Evolutionary conservation across 2,888 invertebrate genomes (phyloP).

Genomic region (Uropetala carovei): DNA sequence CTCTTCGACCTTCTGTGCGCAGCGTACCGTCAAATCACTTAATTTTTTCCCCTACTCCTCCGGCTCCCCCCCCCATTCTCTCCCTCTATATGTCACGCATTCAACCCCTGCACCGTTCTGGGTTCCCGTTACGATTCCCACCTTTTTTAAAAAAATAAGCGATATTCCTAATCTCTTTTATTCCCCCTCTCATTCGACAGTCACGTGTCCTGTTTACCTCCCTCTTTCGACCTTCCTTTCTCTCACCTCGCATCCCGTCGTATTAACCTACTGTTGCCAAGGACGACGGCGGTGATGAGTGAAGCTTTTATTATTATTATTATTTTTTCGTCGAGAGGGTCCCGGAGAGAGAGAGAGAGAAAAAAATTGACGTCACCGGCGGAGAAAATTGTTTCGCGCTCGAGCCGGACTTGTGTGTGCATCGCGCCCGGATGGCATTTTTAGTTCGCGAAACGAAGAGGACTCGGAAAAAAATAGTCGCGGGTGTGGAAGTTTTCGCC

Average conservation of each 20-base stretch:
- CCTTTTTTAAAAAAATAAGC: too few species aligned
- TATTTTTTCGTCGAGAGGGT: constrained; percentile 27
- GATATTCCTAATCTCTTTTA: not conserved
- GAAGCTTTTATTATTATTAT: not conserved
- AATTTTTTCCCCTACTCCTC: not conserved
- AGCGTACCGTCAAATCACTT: not conserved
- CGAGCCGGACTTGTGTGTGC: not conserved
- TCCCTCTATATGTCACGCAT: too few species aligned
- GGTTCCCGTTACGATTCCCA: too few species aligned
- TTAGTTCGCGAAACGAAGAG: too few species aligned
- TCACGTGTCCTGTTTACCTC: constrained; percentile 21
- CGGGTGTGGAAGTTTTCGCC: too few species aligned
- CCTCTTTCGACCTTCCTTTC: not conserved
- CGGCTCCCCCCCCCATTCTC: not conserved
- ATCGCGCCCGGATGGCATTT: not conserved
- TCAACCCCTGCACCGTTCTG: too few species aligned
- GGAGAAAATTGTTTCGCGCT: constrained; percentile 27
- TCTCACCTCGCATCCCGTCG: not conserved
- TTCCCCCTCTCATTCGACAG: not conserved
- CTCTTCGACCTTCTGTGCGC: not conserved
- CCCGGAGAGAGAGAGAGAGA: not conserved
- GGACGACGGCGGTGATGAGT: not conserved
- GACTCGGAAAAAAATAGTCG: too few species aligned
- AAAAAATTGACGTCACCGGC: constrained; percentile 22
- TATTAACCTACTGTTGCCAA: constrained; percentile 13